A percentile compares a stretch with the other conserved stretches of the same genome.
Conservation (phyloP, 2,113 vertebrate species). For the Rhinolophus ferrumequinum region DNA sequence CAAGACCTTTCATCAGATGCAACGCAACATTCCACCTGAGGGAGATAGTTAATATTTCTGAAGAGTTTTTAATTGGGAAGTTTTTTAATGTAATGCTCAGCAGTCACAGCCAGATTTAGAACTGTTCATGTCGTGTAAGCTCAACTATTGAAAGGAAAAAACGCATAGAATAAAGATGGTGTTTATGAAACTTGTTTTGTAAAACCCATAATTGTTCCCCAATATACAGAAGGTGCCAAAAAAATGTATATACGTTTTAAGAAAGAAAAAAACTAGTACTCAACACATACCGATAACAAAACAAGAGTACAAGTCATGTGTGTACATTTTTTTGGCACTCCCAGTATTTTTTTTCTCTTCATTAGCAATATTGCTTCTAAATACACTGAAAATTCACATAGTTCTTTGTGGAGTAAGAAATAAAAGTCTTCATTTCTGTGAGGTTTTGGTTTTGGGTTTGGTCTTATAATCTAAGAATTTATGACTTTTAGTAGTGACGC, state of each 20-base stretch:
- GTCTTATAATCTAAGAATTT: neutral
- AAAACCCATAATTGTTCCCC: neutral
- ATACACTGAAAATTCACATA: neutral
- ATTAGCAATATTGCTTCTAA: neutral
- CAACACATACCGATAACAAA: too few species aligned
- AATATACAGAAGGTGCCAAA: neutral
- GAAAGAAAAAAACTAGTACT: too few species aligned
- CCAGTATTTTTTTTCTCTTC: neutral
- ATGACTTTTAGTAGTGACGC: neutral
- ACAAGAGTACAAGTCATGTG: too few species aligned
- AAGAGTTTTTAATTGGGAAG: neutral
- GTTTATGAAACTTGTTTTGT: neutral
- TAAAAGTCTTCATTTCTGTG: neutral
- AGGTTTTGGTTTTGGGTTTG: neutral
- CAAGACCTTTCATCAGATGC: neutral
- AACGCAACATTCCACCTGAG: too few species aligned
- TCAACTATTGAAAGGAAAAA: neutral
- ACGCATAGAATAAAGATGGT: neutral
- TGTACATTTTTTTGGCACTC: too few species aligned
- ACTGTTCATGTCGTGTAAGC: accelerated
- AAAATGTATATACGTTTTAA: too few species aligned
- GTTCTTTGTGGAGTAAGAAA: neutral
- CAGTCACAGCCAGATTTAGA: neutral
- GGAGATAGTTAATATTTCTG: neutral
- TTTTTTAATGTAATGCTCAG: neutral